Base-by-base conservation (phyloP, 2,888 invertebrate genomes). In the Clusia tigrina region DNA sequence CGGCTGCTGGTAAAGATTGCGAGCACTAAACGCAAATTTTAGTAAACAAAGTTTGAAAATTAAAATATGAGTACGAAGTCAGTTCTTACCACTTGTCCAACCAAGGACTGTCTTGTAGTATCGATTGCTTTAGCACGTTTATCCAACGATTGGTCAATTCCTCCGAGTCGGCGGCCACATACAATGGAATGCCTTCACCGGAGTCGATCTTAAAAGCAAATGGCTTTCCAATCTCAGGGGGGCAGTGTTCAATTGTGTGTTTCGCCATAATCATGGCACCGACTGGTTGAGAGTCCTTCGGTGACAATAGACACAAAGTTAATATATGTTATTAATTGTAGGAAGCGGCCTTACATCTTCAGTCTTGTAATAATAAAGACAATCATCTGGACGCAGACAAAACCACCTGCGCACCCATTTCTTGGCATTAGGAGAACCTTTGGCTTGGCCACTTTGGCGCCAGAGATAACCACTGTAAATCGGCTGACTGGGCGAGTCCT, bases 361-460 rank as follows among this genome's bases (percentile, higher is more conserved):
- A 76, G 92, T 92, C 86, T 96, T 96, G 85, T 96, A 97, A 85
- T 93, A 96, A 84, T 96, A 97, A 67, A 97, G 88, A 85, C 95
- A 96, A 85, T 95, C 94, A 85, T 97, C 96, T 59, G 91, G 89
- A 74, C 95, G 92, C 60, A 97, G 86, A 68, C 92, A 91, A 84
- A 96, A 96, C 94, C 94, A 97, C 69, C 97, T 86, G 61, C 93
- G 86, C 58, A 94, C 91, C 96, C 96, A 97, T 66, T 90, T 89
- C 67, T 79, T 80, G 0, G 85, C 81, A 1, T 87, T 87, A 3
- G 84, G 84, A 2, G 84, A 79, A 2, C 88, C 86, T 69, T 86
- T 87, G 25, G 87, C 86, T 67, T 86, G 86, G 0, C 87, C 86
- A 10, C 90, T 89, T 66, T 91, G 88, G 60, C 91, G 87, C 92